Evolutionary conservation across 2,113 vertebrate species (phyloP).

Genomic region (Bubalus kerabau): DNA sequence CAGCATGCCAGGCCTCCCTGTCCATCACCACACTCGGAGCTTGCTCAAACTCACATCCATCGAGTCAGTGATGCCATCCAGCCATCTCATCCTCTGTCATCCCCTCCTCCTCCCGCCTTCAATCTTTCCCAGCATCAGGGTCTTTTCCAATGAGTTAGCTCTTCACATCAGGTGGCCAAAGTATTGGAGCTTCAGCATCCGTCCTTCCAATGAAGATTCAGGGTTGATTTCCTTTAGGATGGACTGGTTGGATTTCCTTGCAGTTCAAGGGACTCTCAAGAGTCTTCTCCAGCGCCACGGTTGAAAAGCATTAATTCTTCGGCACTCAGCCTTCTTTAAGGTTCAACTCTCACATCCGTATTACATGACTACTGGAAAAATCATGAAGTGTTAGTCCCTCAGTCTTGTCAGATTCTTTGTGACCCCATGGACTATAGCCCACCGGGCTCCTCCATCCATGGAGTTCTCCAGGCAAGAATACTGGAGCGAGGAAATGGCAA

Average conservation of each 20-base stretch:
- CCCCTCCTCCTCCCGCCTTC: not conserved
- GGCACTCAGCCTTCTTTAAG: not conserved
- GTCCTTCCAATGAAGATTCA: not conserved
- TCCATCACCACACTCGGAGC: not conserved
- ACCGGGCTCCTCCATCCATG: not conserved
- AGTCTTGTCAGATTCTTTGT: accelerated
- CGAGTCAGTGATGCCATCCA: not conserved
- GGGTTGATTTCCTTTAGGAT: not conserved
- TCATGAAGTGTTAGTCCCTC: not conserved
- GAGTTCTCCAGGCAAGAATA: not conserved
- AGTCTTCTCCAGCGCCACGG: not conserved
- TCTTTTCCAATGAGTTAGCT: not conserved
- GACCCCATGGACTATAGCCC: not conserved
- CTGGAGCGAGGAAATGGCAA: not conserved
- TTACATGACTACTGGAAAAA: not conserved
- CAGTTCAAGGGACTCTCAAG: not conserved
- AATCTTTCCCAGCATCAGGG: not conserved
- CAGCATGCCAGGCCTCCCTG: not conserved
- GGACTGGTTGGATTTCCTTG: not conserved
- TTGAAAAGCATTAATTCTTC: not conserved
- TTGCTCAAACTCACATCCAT: not conserved
- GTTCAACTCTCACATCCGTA: not conserved
- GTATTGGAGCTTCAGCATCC: not conserved
- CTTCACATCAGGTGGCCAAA: not conserved
- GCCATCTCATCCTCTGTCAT: not conserved